A percentile compares a stretch with the other conserved stretches of the same genome.
phyloP scores from a whole-genome alignment of 2,888 invertebrate genomes.

The Spialia ferax region DNA sequence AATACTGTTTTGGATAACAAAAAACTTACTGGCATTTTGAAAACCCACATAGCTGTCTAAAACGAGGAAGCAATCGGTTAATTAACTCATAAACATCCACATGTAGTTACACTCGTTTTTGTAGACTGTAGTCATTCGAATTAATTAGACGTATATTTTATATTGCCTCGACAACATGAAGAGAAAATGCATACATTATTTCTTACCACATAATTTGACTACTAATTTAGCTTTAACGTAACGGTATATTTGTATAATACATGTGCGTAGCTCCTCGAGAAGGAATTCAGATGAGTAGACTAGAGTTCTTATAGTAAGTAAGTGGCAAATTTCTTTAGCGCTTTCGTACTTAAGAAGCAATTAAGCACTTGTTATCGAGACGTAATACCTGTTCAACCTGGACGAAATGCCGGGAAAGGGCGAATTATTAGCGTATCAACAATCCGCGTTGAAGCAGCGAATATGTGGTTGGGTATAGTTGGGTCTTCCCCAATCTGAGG shows the following conservation, averaged over 20 bases:
- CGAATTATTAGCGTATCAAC: too few species aligned
- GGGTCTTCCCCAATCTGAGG: too few species aligned
- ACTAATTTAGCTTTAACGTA: neutral
- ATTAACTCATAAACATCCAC: constrained; percentile 13
- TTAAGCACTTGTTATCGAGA: too few species aligned
- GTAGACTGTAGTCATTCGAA: constrained; percentile 5
- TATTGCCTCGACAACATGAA: neutral
- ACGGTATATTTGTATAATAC: neutral
- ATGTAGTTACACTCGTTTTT: neutral
- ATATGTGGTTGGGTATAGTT: too few species aligned
- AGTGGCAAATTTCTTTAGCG: too few species aligned
- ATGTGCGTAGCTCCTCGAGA: too few species aligned
- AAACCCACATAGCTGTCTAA: neutral
- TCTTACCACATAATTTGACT: neutral
- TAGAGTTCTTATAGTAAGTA: too few species aligned
- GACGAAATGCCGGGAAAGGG: too few species aligned
- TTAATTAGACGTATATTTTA: constrained; percentile 7
- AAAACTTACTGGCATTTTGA: constrained; percentile 8
- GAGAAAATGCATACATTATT: constrained; percentile 7
- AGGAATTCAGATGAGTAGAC: too few species aligned
- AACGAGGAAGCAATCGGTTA: constrained; percentile 12
- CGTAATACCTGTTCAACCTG: too few species aligned
- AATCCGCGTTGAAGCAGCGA: too few species aligned
- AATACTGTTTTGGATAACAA: neutral
- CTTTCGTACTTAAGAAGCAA: too few species aligned